These are phyloP conservation scores for Eudasyphora cyanicolor DNA, from an alignment of 2,888 invertebrate species.

Conservation along the genomic window DNA sequence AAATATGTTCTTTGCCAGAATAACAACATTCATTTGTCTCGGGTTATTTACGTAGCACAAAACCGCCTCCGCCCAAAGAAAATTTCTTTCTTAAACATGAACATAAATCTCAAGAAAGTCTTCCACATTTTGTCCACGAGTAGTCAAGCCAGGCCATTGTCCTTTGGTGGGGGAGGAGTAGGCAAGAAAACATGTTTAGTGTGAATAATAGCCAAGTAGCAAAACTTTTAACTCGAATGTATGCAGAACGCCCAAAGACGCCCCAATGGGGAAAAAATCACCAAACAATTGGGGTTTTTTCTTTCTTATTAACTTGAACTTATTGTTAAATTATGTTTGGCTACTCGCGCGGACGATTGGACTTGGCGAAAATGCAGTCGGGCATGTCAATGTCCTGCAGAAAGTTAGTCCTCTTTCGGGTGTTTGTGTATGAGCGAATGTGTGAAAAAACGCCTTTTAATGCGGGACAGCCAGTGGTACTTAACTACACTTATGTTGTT, in stretches of 20 bases:
- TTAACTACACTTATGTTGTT: slow-evolving; percentile 54
- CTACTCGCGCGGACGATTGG: not conserved
- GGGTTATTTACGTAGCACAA: not conserved
- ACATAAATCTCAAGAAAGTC: not conserved
- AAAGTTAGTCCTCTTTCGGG: slow-evolving; percentile 20
- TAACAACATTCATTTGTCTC: not conserved
- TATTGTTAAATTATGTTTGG: not conserved
- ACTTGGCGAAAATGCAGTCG: slow-evolving; percentile 12
- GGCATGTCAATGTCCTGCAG: slow-evolving; percentile 59
- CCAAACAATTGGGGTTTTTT: not conserved
- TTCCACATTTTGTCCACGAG: not conserved
- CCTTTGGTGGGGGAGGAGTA: not conserved
- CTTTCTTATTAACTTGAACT: not conserved
- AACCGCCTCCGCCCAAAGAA: too few species aligned
- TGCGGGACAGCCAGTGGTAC: slow-evolving; percentile 51
- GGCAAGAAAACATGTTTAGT: not conserved
- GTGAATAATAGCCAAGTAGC: not conserved
- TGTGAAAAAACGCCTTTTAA: slow-evolving; percentile 55
- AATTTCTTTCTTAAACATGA: not conserved
- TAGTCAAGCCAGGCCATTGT: not conserved
- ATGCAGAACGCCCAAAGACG: not conserved
- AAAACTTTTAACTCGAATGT: slow-evolving; percentile 3
- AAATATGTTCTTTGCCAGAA: not conserved
- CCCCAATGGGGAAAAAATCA: not conserved
- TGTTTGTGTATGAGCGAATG: not conserved